Conservation (phyloP, 2,888 invertebrate genomes). For the Odontothrips loti region DNA sequence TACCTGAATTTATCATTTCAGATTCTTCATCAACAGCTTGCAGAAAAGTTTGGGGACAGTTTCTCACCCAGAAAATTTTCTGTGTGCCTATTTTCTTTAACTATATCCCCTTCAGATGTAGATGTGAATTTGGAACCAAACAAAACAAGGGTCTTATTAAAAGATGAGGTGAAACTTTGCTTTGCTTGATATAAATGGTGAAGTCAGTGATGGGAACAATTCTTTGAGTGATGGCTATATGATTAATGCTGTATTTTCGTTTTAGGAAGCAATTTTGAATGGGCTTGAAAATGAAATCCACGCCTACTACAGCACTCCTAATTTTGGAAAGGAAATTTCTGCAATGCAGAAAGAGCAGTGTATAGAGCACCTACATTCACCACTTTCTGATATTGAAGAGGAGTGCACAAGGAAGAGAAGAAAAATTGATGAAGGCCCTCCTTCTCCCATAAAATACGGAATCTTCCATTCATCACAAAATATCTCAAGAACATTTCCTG, state of each 20-base stretch:
- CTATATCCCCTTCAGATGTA: conserved; percentile 47
- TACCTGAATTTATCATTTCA: not conserved
- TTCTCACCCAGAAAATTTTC: conserved; percentile 4
- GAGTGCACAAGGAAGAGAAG: not conserved
- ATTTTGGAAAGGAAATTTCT: not conserved
- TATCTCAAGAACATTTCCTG: too few relatives aligned
- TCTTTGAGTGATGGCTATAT: not conserved
- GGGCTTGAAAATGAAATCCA: not conserved
- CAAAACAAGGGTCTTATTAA: conserved; percentile 54
- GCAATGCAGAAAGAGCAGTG: not conserved
- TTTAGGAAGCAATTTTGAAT: conserved; percentile 34
- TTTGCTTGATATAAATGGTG: not conserved
- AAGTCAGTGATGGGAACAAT: not conserved
- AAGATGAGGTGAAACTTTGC: conserved; percentile 47
- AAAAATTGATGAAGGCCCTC: not conserved
- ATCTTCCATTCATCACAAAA: too few relatives aligned
- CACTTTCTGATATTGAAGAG: not conserved
- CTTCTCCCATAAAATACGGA: too few relatives aligned
- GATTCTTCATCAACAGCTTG: not conserved
- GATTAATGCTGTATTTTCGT: conserved; percentile 13
- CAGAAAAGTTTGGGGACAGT: conserved; percentile 4
- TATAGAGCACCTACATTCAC: not conserved
- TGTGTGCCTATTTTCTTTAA: conserved; percentile 47
- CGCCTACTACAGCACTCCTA: not conserved
- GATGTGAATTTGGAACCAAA: conserved; percentile 61